Evolutionary conservation across 2,113 vertebrate species (phyloP).

Genomic region (Nibea coibor): DNA sequence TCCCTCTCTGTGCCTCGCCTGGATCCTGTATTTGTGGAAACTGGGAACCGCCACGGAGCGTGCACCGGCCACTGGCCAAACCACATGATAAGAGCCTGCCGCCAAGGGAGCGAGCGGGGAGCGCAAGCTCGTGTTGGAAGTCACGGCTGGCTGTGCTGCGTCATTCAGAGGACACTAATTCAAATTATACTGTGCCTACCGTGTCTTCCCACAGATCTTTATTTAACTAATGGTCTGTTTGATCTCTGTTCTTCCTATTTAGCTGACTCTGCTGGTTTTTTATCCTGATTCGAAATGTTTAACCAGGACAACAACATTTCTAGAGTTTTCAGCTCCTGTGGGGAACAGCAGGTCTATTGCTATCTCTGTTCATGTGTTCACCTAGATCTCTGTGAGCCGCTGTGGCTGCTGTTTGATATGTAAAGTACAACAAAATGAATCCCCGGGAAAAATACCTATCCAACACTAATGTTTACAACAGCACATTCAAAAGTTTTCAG

Average conservation of each 20-base stretch:
- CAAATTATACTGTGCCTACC: not conserved
- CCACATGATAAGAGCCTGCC: constrained; percentile 36
- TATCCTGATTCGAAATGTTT: not conserved
- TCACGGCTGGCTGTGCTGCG: constrained; percentile 20
- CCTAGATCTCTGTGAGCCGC: not conserved
- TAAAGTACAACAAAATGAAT: not conserved
- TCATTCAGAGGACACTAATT: not conserved
- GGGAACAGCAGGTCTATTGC: not conserved
- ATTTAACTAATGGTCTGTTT: not conserved
- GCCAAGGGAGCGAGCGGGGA: constrained; percentile 15
- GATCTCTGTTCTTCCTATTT: too few species aligned
- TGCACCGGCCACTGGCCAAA: constrained; percentile 31
- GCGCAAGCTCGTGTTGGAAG: constrained; percentile 15
- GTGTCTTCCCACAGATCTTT: not conserved
- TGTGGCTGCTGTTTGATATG: not conserved
- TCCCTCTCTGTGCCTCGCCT: not conserved
- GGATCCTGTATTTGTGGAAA: constrained; percentile 36
- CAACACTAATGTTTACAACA: not conserved
- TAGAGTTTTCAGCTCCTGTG: not conserved
- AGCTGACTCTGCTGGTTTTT: not conserved
- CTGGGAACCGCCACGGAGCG: constrained; percentile 11
- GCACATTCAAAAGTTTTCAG: not conserved
- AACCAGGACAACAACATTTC: not conserved
- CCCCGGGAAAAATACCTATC: not conserved
- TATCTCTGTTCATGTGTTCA: not conserved